Base-by-base conservation (phyloP, 2,797 vertebrate species). In the Leptodactylus fallax region DNA sequence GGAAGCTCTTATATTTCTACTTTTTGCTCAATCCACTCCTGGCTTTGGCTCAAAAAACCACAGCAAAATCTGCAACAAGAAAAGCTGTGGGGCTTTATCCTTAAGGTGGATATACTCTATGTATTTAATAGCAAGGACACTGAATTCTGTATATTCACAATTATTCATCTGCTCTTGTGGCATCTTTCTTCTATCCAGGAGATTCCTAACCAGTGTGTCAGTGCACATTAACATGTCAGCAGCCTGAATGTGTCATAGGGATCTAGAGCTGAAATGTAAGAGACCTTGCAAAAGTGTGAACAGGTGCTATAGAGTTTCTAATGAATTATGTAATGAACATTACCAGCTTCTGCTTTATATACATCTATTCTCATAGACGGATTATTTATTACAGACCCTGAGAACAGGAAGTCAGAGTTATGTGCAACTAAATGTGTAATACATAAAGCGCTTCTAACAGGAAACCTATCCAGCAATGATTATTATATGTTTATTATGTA, bases 301-400 rank as follows among this genome's bases (percentile, higher is more conserved):
- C 67, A 36, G 65, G 51, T 55, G 27, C 55, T 7, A 61, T 13
- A n/a, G 27, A 36, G 25, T n/a, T 61, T 61, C 14, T n/a, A 47
- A 21, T 21, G 27, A 60, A 79, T 79, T 79, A 36, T 60, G 19
- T 79, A 17, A 79, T 80, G 78, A 45, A 11, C 60, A 61, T 80
- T 79, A 61, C 79, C 8, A 12, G 56, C 21, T 45, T 60, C 78
- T 21, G 55, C 78, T 36, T 79, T 78, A 25, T 78, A 51, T 77
- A 51, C 16, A 6, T 77, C n/a, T 25, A 13, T 8, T 25, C 49
- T 25, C 10, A 53, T 27, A 17, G n/a, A 55, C 0, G 13, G 53
- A 78, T 78, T 14, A 25, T 55, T 2, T 55, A 78, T 76, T 74
- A 21, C 49, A 76, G 71, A n/a, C 21, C n/a, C 21, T 63, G 25